A percentile compares a stretch with the other conserved stretches of the same genome.
phyloP scores from a whole-genome alignment of 2,888 invertebrate genomes.

The Leptopilina drosophilae region DNA sequence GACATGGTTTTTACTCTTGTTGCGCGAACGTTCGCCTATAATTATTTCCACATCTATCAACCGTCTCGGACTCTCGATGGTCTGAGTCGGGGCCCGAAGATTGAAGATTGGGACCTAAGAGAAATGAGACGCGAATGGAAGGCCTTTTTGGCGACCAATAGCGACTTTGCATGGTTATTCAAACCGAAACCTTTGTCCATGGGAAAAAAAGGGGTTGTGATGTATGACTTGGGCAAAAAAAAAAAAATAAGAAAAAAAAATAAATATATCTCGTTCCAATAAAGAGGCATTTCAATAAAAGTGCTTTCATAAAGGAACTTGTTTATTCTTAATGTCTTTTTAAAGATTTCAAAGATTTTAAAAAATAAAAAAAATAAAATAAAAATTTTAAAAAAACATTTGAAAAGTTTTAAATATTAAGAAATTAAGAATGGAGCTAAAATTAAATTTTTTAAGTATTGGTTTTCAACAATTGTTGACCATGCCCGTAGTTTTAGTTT shows the following conservation, averaged over 20 bases:
- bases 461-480: too few relatives aligned
- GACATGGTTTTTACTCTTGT: slow-evolving; percentile 75
- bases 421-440: too few relatives aligned
- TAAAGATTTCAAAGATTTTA: too few relatives aligned
- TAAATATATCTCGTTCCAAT: not conserved
- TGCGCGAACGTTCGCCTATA: slow-evolving; percentile 74
- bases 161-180: slow-evolving; percentile 36
- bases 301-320: not conserved
- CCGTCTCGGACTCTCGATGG: slow-evolving; percentile 57
- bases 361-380: too few relatives aligned
- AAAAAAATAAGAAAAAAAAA: not conserved
- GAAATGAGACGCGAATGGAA: slow-evolving; percentile 67
- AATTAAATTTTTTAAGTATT: too few relatives aligned
- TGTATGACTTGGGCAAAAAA: slow-evolving; percentile 21
- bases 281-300: not conserved
- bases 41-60: slow-evolving; percentile 77
- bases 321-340: too few relatives aligned
- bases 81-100: slow-evolving; percentile 64
- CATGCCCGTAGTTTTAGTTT: too few relatives aligned
- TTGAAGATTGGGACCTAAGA: slow-evolving; percentile 70
- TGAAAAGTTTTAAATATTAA: too few relatives aligned
- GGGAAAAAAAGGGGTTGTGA: slow-evolving; percentile 1
- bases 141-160: slow-evolving; percentile 57
- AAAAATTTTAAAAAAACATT: too few relatives aligned
- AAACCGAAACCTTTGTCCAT: slow-evolving; percentile 7